Conservation (phyloP, 1,140 invertebrate species). For the Panulirus ornatus region DNA sequence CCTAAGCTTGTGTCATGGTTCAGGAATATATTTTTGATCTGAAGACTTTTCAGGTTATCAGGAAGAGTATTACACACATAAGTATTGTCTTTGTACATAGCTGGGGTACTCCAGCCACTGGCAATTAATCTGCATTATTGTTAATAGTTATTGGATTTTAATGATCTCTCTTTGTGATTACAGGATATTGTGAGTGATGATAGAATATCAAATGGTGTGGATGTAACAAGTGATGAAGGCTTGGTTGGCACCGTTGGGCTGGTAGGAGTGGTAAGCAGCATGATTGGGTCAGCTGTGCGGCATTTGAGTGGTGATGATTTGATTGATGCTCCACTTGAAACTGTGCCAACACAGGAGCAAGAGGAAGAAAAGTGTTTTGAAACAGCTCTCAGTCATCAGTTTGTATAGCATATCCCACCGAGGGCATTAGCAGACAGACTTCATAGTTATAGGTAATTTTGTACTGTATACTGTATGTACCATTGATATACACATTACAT, state of each 20-base stretch:
- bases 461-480: neutral
- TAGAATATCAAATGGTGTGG: neutral
- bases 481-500: neutral
- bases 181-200: conserved; percentile 21
- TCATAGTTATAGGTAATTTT: neutral
- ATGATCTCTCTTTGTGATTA: neutral
- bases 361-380: conserved; percentile 47
- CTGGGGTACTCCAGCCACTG: too few species aligned
- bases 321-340: conserved; percentile 28
- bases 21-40: too few species aligned
- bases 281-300: conserved; percentile 66
- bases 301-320: conserved; percentile 62
- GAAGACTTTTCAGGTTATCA: too few species aligned
- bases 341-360: conserved; percentile 9
- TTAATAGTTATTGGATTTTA: too few species aligned
- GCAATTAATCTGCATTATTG: too few species aligned
- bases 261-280: conserved; percentile 56
- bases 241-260: neutral
- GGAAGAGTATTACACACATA: too few species aligned
- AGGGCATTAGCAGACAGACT: neutral
- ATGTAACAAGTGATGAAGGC: neutral
- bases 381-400: conserved; percentile 55
- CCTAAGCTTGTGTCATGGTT: too few species aligned
- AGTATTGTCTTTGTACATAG: too few species aligned
- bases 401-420: conserved; percentile 39